phyloP scores from a whole-genome alignment of 2,888 invertebrate species.

The Drosophila prolongata region DNA sequence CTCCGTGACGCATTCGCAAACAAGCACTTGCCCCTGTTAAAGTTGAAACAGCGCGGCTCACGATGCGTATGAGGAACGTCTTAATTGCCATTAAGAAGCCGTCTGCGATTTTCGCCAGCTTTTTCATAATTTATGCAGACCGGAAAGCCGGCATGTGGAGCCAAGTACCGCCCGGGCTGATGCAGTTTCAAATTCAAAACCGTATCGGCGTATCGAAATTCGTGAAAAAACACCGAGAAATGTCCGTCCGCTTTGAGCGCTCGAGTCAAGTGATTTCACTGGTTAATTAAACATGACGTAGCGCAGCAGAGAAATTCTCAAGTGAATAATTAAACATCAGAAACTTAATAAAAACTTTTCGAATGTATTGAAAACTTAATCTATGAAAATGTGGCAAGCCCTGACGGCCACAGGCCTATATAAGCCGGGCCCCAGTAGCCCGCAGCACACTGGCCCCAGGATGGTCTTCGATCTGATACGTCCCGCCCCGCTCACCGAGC shows the following conservation, averaged over 20 bases:
- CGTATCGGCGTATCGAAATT: constrained; percentile 13
- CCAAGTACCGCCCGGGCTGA: constrained; percentile 2
- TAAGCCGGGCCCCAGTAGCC: constrained; percentile 19
- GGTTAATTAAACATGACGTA: constrained; percentile 60
- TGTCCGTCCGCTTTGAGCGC: constrained; percentile 3
- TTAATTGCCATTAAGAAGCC: constrained; percentile 13
- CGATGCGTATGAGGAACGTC: constrained; percentile 48
- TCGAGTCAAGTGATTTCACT: constrained; percentile 8
- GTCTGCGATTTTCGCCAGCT: constrained; percentile 26
- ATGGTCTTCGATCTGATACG: constrained; percentile 62
- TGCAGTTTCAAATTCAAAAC: constrained; percentile 24
- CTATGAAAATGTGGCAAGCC: constrained; percentile 26
- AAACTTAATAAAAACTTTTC: constrained; percentile 59
- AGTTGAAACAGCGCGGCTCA: constrained; percentile 7
- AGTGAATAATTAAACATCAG: constrained; percentile 59
- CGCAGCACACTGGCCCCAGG: constrained; percentile 2
- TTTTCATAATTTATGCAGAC: constrained; percentile 63
- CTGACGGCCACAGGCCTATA: constrained; percentile 37
- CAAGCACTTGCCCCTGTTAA: not conserved
- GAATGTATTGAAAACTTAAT: constrained; percentile 49
- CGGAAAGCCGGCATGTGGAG: constrained; percentile 58
- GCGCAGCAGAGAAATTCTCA: constrained; percentile 53
- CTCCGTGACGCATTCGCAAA: not conserved
- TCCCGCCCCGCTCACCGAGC: constrained; percentile 51
- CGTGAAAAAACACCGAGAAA: constrained; percentile 10